These are phyloP conservation scores for Sebastes cheni DNA, from an alignment of 2,797 vertebrate species.

Conservation along the genomic window DNA sequence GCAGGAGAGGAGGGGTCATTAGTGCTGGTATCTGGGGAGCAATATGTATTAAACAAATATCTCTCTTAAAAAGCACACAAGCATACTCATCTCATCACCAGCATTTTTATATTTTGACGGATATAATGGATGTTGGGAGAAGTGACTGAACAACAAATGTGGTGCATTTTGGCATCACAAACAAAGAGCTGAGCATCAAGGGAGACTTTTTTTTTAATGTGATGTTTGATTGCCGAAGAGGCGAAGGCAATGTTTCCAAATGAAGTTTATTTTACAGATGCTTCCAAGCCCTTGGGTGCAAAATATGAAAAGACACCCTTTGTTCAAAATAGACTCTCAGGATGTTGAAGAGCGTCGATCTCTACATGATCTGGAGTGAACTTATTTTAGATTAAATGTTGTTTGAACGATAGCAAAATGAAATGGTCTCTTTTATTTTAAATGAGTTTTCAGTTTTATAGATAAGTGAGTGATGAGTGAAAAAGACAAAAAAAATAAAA, in stretches of 20 bases:
- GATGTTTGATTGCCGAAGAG: not conserved
- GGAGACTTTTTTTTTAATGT: not conserved
- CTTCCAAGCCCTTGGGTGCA: not conserved
- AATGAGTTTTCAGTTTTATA: not conserved
- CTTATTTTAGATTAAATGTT: not conserved
- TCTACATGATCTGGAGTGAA: not conserved
- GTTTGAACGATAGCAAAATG: not conserved
- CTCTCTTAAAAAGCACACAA: not conserved
- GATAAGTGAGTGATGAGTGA: too few species aligned
- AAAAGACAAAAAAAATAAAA: rapidly evolving
- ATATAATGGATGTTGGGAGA: not conserved
- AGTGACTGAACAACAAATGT: not conserved
- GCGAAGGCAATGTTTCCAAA: not conserved
- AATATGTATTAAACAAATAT: not conserved
- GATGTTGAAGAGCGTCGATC: not conserved
- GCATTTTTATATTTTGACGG: not conserved
- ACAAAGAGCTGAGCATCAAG: not conserved
- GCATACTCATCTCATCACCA: not conserved
- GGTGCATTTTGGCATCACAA: not conserved
- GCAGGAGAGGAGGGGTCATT: not conserved
- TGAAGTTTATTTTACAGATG: not conserved
- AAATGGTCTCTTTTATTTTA: too few species aligned
- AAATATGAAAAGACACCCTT: not conserved
- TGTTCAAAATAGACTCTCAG: too few species aligned
- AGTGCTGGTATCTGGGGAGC: not conserved